Evolutionary conservation across 53 echinoderm and acorn worm species (phyloP).

Genomic region (Actinopyga echinites): DNA sequence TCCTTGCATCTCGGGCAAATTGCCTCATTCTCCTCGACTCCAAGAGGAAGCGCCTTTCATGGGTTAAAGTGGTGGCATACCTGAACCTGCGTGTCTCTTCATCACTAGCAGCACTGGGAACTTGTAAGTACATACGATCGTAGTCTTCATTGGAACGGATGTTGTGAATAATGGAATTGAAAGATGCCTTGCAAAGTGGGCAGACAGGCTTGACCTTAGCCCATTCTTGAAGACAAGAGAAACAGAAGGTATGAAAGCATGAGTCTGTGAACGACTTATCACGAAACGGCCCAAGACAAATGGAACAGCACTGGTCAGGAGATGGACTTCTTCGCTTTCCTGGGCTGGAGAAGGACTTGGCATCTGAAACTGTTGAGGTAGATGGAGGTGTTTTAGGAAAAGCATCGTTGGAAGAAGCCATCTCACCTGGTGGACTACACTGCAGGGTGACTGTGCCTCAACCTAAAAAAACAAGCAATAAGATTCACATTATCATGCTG

Average conservation of each 20-base stretch:
- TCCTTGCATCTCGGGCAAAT: constrained; percentile 51
- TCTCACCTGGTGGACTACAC: neutral
- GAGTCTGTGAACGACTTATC: constrained; percentile 94
- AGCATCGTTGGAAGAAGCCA: constrained; percentile 5
- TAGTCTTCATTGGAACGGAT: constrained; percentile 88
- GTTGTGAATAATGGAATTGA: constrained; percentile 96
- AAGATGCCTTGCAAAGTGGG: constrained; percentile 90
- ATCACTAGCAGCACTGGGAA: constrained; percentile 31
- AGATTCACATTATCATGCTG: too few species aligned
- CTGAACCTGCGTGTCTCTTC: constrained; percentile 66
- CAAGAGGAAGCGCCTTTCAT: constrained; percentile 63
- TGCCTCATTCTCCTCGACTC: constrained; percentile 64
- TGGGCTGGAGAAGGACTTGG: neutral
- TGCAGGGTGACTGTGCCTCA: neutral
- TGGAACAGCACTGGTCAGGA: constrained; percentile 83
- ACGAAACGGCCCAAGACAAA: constrained; percentile 82
- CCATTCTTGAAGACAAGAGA: constrained; percentile 92
- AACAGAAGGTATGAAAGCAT: constrained; percentile 96
- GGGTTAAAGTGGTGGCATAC: constrained; percentile 79
- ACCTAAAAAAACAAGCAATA: too few species aligned
- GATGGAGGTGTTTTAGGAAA: constrained; percentile 6
- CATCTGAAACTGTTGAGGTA: neutral
- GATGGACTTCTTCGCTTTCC: constrained; percentile 52
- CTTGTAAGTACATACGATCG: constrained; percentile 84
- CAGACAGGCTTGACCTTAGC: constrained; percentile 90